Evolutionary conservation across 2,797 vertebrate genomes (phyloP).

Genomic region (Limnodromus scolopaceus): DNA sequence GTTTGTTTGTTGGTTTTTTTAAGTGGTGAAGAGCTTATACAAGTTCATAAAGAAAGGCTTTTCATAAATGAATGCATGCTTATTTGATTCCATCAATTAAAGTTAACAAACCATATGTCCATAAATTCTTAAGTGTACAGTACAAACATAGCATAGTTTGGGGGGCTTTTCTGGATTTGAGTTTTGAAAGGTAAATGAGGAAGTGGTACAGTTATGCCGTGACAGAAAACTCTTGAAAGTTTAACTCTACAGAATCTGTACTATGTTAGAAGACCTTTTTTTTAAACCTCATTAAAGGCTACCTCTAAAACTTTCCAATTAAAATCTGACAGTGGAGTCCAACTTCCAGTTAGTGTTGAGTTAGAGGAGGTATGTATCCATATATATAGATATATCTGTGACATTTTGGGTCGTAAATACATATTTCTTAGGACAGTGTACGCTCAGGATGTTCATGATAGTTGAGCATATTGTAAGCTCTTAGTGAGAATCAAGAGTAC

Average conservation of each 20-base stretch:
- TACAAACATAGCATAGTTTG: not conserved
- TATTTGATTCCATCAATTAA: constrained; percentile 55
- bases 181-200: not conserved
- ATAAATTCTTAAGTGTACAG: not conserved
- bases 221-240: not conserved
- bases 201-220: not conserved
- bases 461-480: not conserved
- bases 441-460: rapidly evolving
- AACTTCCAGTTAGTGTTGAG: not conserved
- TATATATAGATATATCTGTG: not conserved
- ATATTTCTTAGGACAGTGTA: not conserved
- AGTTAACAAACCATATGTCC: constrained; percentile 13
- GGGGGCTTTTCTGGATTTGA: not conserved
- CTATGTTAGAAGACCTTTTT: not conserved
- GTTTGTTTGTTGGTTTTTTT: constrained; percentile 26
- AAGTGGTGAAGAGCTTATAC: constrained; percentile 24
- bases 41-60: not conserved
- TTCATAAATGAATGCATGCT: not conserved
- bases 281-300: not conserved
- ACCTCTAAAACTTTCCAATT: not conserved
- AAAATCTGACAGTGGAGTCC: not conserved
- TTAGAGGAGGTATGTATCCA: not conserved
- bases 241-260: not conserved
- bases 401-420: not conserved
- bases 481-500: not conserved